phyloP scores from a whole-genome alignment of 2,797 vertebrate species.

The Sebastes cheni region DNA sequence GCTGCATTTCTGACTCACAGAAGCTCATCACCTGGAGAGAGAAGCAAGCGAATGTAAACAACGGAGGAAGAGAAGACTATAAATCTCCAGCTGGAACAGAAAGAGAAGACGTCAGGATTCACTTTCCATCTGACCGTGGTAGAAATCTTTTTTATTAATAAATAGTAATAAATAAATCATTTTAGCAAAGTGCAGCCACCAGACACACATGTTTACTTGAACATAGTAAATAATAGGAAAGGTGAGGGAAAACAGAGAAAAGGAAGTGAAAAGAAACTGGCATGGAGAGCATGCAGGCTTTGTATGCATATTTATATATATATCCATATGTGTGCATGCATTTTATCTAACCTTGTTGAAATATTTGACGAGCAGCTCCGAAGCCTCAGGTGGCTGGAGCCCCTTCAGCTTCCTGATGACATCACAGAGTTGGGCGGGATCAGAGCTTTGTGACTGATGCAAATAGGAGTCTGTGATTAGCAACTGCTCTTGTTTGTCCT shows the following conservation, averaged over 20 bases:
- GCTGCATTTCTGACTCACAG: constrained; percentile 13
- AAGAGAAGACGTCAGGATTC: not conserved
- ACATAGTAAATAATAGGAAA: not conserved
- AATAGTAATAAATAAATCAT: not conserved
- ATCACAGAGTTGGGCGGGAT: constrained; percentile 76
- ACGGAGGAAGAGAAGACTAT: not conserved
- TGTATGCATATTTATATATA: not conserved
- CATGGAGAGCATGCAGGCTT: not conserved
- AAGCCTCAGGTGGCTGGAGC: constrained; percentile 81
- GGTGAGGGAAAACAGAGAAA: not conserved
- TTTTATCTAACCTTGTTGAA: constrained; percentile 87
- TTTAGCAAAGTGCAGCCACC: not conserved
- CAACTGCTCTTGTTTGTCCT: constrained; percentile 80
- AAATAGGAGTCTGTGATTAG: constrained; percentile 59
- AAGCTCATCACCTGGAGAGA: not conserved
- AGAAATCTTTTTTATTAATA: not conserved
- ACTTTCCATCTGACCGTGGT: not conserved
- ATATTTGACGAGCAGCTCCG: constrained; percentile 87
- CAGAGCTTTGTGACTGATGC: constrained; percentile 64
- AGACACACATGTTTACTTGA: not conserved
- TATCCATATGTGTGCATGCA: not conserved
- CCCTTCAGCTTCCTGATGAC: constrained; percentile 84
- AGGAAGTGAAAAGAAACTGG: not conserved
- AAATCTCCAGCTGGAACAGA: not conserved
- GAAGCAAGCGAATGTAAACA: not conserved